A percentile compares a stretch with the other conserved stretches of the same genome.
phyloP scores from a whole-genome alignment of 2,113 vertebrate species.

The Eudyptes chrysolophus region DNA sequence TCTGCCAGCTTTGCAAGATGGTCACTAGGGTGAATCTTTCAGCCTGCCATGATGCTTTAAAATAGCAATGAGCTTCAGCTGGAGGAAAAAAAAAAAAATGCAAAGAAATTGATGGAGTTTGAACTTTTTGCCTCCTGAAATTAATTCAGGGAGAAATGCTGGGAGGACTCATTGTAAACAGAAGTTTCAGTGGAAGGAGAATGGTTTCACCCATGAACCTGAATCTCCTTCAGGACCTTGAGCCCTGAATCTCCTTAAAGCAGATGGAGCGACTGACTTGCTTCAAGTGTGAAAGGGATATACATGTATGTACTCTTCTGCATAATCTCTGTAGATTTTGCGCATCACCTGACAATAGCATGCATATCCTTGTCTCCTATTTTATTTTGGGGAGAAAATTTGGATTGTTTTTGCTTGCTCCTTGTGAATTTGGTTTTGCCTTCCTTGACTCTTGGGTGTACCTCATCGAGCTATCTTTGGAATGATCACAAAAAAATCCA shows the following conservation, averaged over 20 bases:
- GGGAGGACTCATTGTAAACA: neutral
- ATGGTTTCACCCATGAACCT: neutral
- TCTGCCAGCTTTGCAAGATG: neutral
- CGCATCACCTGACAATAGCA: neutral
- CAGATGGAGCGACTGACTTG: neutral
- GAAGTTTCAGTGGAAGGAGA: neutral
- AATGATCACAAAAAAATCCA: neutral
- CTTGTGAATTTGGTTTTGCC: neutral
- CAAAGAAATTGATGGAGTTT: neutral
- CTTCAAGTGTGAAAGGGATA: neutral
- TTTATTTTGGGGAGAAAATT: neutral
- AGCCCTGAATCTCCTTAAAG: neutral
- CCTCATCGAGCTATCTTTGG: neutral
- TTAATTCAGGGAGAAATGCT: neutral
- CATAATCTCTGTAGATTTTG: neutral
- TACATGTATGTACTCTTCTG: neutral
- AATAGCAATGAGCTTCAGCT: neutral
- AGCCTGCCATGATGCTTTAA: neutral
- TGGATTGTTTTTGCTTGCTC: neutral
- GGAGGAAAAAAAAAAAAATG: neutral
- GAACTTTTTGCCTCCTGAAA: neutral
- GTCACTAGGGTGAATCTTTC: neutral
- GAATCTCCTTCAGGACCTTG: neutral
- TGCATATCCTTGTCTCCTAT: neutral
- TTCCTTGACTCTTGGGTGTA: neutral